These are phyloP conservation scores for Folsomia manolachei DNA, from an alignment of 2,888 invertebrate species.

Conservation along the genomic window DNA sequence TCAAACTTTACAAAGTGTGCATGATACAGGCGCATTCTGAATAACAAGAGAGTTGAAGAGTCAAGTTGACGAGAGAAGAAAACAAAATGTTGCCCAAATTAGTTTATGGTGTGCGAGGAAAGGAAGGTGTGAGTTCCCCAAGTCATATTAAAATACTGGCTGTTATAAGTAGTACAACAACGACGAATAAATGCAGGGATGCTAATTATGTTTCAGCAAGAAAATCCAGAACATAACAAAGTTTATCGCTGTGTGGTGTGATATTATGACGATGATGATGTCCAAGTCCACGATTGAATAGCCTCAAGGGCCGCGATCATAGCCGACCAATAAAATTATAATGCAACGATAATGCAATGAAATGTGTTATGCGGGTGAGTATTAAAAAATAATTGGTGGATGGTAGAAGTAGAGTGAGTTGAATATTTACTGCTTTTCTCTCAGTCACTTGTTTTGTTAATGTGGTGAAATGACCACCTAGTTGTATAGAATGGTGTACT, in stretches of 20 bases:
- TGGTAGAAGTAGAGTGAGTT: conserved; percentile 16
- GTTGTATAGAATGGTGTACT: no score
- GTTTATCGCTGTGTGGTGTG: conserved; percentile 5
- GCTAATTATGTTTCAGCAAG: not conserved
- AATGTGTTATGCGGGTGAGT: not conserved
- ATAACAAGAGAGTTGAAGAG: no score
- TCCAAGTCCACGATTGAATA: conserved; percentile 3
- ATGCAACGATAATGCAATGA: no score
- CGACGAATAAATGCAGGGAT: not conserved
- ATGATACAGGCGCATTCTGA: no score
- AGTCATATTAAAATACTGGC: no score
- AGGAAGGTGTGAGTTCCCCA: conserved; percentile 12
- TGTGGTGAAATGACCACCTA: conserved; percentile 49
- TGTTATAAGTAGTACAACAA: not conserved
- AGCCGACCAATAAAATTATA: no score
- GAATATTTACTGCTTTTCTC: conserved; percentile 15
- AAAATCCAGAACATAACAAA: not conserved
- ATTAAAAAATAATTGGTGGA: no score
- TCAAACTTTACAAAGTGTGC: conserved; percentile 14
- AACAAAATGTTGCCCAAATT: conserved; percentile 14
- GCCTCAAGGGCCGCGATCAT: conserved; percentile 39
- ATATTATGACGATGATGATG: not conserved
- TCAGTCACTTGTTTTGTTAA: conserved; percentile 19
- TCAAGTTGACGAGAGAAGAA: not conserved
- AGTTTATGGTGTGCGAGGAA: conserved; percentile 21